These are phyloP conservation scores for Ahaetulla prasina DNA, from an alignment of 2,113 vertebrate species.

Conservation along the genomic window DNA sequence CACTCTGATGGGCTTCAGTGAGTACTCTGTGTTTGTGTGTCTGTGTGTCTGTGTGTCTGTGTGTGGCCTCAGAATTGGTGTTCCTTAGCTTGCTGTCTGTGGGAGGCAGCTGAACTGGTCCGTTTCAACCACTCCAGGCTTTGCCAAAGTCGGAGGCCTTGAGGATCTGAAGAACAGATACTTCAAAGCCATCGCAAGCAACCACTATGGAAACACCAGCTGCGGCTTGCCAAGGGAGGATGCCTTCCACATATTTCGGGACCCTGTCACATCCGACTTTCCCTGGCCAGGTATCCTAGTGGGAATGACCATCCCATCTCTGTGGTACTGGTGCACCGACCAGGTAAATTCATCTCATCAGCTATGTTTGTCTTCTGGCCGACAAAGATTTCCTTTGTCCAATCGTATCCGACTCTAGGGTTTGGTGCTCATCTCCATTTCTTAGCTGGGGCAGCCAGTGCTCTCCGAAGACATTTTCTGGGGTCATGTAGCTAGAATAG, in stretches of 20 bases:
- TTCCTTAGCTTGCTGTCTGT: neutral
- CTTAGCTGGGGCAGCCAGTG: neutral
- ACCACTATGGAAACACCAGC: slow-evolving; percentile 77
- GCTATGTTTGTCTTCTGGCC: neutral
- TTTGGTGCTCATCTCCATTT: neutral
- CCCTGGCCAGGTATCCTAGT: slow-evolving; percentile 92
- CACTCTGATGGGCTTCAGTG: slow-evolving; percentile 85
- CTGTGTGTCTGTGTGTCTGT: too few species aligned
- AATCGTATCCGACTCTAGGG: neutral
- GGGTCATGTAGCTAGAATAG: neutral
- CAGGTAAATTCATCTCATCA: slow-evolving; percentile 73
- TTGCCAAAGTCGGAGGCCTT: slow-evolving; percentile 82
- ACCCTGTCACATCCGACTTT: slow-evolving; percentile 86
- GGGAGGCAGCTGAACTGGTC: neutral
- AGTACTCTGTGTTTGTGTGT: slow-evolving; percentile 54
- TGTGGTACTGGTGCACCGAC: slow-evolving; percentile 99
- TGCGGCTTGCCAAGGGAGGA: slow-evolving; percentile 88
- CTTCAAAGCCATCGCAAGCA: slow-evolving; percentile 75
- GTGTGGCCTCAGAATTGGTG: too few species aligned
- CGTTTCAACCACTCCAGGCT: slow-evolving; percentile 70
- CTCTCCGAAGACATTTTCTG: neutral
- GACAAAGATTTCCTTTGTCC: neutral
- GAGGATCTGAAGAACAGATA: slow-evolving; percentile 80
- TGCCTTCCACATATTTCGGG: slow-evolving; percentile 90
- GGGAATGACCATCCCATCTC: slow-evolving; percentile 90